Evolutionary conservation across 1,140 invertebrate species (phyloP).

Genomic region (Camponotus pennsylvanicus): DNA sequence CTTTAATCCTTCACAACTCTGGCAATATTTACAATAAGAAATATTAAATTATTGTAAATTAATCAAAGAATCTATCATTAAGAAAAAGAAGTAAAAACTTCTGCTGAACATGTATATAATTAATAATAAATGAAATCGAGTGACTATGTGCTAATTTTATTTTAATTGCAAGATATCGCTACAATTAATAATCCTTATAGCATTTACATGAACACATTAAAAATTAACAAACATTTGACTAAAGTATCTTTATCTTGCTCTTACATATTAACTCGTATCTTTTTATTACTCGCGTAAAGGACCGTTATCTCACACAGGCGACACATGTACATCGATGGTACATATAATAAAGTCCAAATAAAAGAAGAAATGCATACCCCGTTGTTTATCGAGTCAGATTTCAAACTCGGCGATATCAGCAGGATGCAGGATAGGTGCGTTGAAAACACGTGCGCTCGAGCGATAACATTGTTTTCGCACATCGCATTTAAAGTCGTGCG

Average conservation of each 20-base stretch:
- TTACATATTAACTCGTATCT: background rate
- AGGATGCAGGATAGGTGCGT: constrained; percentile 17
- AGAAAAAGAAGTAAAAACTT: background rate
- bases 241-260: constrained; percentile 6
- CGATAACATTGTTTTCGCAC: constrained; percentile 58
- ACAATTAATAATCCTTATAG: background rate
- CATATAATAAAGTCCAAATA: background rate
- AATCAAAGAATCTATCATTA: background rate
- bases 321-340: background rate
- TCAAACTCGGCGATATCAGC: constrained; percentile 23
- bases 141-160: background rate
- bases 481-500: background rate
- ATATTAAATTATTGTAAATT: background rate
- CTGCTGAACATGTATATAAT: background rate
- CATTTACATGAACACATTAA: background rate
- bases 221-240: constrained; percentile 20
- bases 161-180: background rate
- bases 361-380: background rate
- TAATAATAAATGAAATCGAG: background rate
- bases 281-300: constrained; percentile 18
- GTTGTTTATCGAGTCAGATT: constrained; percentile 40
- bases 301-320: constrained; percentile 8
- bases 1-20: background rate
- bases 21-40: background rate
- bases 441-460: background rate